These are phyloP conservation scores for Caerostris darwini DNA, from an alignment of 1,140 invertebrate genomes.

Conservation along the genomic window DNA sequence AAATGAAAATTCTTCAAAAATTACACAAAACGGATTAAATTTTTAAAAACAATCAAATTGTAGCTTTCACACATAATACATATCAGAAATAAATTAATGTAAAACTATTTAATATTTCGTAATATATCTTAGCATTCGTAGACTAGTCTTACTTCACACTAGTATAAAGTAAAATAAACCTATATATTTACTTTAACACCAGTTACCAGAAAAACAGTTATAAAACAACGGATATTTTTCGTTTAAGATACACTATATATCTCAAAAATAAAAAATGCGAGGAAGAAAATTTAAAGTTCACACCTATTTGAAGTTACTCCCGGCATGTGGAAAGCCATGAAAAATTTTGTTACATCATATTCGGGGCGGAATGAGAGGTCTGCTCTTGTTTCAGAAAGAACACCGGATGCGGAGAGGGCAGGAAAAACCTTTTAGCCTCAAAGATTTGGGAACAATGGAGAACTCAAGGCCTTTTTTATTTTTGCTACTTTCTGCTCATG, in stretches of 20 bases:
- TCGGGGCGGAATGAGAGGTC: neutral
- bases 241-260: neutral
- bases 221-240: neutral
- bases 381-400: neutral
- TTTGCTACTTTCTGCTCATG: neutral
- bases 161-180: no score
- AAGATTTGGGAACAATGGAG: neutral
- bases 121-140: no score
- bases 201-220: neutral
- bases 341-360: constrained; percentile 48
- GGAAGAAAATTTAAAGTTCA: neutral
- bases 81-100: no score
- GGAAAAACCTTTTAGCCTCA: neutral
- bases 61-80: no score
- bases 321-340: neutral
- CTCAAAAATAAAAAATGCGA: neutral
- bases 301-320: neutral
- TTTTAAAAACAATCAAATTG: no score
- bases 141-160: no score
- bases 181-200: no score
- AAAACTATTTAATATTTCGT: no score
- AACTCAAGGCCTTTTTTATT: neutral
- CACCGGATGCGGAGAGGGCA: neutral
- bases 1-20: no score
- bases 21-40: no score